A percentile compares a stretch with the other conserved stretches of the same genome.
phyloP scores from a whole-genome alignment of 2,888 invertebrate genomes.

The Automeris io region DNA sequence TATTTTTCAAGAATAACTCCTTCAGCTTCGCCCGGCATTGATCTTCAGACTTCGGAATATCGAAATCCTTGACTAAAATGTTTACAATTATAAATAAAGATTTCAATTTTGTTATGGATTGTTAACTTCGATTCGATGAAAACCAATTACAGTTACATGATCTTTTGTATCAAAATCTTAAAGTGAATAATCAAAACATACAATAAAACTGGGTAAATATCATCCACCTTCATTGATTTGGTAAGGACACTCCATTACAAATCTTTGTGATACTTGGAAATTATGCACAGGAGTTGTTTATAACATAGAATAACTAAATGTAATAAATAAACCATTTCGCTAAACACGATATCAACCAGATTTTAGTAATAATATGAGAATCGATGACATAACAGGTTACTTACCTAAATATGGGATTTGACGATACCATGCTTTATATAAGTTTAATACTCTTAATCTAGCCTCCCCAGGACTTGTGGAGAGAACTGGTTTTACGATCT shows the following conservation, averaged over 20 bases:
- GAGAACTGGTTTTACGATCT: constrained; percentile 90
- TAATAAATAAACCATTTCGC: too few species aligned
- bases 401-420: constrained; percentile 92
- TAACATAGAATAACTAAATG: too few species aligned
- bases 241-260: too few species aligned
- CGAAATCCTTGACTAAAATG: constrained; percentile 86
- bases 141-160: neutral
- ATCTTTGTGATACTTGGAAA: too few species aligned
- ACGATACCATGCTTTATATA: constrained; percentile 96
- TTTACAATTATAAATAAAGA: too few species aligned
- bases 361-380: constrained; percentile 7
- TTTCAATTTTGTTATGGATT: too few species aligned
- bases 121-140: too few species aligned
- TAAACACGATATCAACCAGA: too few species aligned
- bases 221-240: too few species aligned
- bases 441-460: constrained; percentile 86
- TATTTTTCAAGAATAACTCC: constrained; percentile 86
- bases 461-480: constrained; percentile 88
- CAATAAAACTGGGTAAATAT: too few species aligned
- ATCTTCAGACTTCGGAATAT: constrained; percentile 85
- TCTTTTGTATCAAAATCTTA: neutral
- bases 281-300: too few species aligned
- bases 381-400: constrained; percentile 71
- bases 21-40: constrained; percentile 85
- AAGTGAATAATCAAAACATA: too few species aligned